phyloP scores from a whole-genome alignment of 92 coral and sea anemone species.

The Epizoanthus rinbou region DNA sequence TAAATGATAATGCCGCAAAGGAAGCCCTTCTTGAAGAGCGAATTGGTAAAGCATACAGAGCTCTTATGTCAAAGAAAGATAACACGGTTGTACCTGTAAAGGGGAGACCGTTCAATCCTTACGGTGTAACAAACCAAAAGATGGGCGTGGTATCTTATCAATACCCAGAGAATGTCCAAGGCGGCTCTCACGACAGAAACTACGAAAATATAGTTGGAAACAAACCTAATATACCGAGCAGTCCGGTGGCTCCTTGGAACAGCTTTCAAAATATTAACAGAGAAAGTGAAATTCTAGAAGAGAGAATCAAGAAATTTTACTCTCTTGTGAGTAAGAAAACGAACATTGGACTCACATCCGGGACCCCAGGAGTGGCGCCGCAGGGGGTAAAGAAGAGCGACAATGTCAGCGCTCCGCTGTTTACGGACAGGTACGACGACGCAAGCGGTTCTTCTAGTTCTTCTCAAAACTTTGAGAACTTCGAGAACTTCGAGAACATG shows the following conservation, averaged over 20 bases:
- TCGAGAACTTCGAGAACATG: constrained; percentile 16
- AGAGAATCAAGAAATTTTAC: constrained; percentile 23
- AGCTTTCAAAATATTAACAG: constrained; percentile 3
- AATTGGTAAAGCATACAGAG: constrained; percentile 23
- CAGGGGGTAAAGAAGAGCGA: not conserved
- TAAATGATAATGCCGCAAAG: not conserved
- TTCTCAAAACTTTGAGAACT: not conserved
- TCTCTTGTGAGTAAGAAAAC: not conserved
- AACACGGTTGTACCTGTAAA: not conserved
- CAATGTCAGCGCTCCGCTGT: not conserved
- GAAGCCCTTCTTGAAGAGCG: constrained; percentile 28
- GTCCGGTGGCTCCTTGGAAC: not conserved
- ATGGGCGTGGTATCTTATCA: not conserved
- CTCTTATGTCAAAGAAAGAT: constrained; percentile 7
- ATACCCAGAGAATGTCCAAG: not conserved
- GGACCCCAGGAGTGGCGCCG: not conserved
- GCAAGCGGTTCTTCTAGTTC: not conserved
- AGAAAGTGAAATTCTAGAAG: constrained; percentile 31
- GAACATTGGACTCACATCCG: not conserved
- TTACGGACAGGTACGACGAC: not conserved
- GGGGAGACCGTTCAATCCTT: not conserved
- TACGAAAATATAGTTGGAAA: not conserved
- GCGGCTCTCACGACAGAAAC: not conserved
- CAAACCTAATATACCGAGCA: not conserved
- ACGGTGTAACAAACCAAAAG: not conserved